Evolutionary conservation across 2,113 vertebrate species (phyloP), one percentile per base, ranked within the genome.

Genomic region (crab-eating macaque (Macaca fascicularis)): DNA sequence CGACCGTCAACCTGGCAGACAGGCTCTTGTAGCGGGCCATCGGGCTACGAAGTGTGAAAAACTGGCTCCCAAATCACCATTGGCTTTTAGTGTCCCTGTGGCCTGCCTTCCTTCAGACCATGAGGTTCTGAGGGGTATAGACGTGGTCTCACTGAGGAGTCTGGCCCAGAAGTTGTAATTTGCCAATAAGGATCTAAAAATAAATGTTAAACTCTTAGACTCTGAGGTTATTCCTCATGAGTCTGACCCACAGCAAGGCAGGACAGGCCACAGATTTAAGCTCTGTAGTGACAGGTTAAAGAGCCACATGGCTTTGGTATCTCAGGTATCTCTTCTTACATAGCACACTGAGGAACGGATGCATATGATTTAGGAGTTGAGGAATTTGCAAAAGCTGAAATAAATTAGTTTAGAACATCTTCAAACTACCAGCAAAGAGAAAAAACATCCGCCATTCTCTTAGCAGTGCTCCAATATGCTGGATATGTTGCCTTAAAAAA

Each of bases 111-210:
- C 48, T 83, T 50, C n/a, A 81, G 64, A 80, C 45, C 0, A 1
- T 32, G 12, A 52, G 50, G 72, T 76, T 78, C 70, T 74, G 35
- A 74, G 32, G 57, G 80, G 35, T 57, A 92, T 25, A 67, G 75
- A 79, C 27, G 22, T 0, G 22, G 50, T 57, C 40, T 43, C 45
- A n/a, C 55, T 69, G 19, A 27, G 27, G 32, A 72, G 30, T 27
- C 57, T 86, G 92, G 75, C 79, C 50, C 40, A 81, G 92, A 59
- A 90, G 75, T 43, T 84, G 45, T 76, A 89, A 84, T 45, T 76
- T 90, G 64, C 90, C 92, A 78, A 2, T 72, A 64, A 85, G 27
- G 82, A 85, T 27, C 25, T 91, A 35, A 90, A 93, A 89, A 40
- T 69, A 75, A 90, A 64, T 19, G 27, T 67, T 70, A 70, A 45